phyloP scores from a whole-genome alignment of 2,113 vertebrate genomes.

The Tachuris rubrigastra region DNA sequence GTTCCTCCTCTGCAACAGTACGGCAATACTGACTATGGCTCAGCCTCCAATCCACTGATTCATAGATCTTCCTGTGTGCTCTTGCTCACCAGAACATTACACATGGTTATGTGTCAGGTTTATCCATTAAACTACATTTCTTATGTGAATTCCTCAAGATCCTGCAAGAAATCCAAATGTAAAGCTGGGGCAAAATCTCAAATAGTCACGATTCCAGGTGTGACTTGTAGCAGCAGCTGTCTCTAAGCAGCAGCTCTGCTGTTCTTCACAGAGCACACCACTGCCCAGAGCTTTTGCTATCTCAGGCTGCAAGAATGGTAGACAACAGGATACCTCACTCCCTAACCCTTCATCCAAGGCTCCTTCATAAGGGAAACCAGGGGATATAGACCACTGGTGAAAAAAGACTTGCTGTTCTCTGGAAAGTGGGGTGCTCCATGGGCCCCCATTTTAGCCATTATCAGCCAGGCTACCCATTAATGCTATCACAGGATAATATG shows the following conservation, averaged over 20 bases:
- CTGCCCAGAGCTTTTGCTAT: neutral
- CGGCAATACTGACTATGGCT: neutral
- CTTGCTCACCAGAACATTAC: neutral
- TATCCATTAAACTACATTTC: neutral
- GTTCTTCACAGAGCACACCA: neutral
- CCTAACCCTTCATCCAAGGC: neutral
- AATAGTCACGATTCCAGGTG: neutral
- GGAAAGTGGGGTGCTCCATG: neutral
- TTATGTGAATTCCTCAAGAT: neutral
- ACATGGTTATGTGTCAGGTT: neutral
- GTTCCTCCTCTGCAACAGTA: neutral
- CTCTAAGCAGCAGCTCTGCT: neutral
- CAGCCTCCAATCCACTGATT: neutral
- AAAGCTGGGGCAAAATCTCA: neutral
- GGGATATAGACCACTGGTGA: neutral
- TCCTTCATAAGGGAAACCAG: neutral
- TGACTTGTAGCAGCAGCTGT: neutral
- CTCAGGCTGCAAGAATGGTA: fast-evolving
- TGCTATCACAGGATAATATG: fast-evolving
- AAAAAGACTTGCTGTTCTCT: neutral
- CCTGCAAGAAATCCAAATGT: neutral
- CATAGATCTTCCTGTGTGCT: neutral
- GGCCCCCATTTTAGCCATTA: neutral
- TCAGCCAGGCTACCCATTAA: neutral
- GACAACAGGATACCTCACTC: neutral